phyloP scores from a whole-genome alignment of 2,888 invertebrate species.

The Eristalis pertinax region DNA sequence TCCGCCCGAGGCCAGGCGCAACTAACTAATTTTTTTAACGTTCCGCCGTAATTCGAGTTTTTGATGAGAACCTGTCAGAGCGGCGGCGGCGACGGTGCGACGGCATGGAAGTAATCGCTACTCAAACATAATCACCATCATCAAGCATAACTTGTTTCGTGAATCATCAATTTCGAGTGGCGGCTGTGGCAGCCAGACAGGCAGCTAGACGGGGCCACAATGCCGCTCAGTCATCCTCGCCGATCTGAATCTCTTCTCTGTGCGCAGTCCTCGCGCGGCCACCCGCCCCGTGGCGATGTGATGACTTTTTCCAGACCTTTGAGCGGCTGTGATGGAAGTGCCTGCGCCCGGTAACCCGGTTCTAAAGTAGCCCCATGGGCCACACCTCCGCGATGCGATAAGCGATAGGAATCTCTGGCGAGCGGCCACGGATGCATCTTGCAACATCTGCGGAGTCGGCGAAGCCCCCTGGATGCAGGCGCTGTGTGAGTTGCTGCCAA shows the following conservation, averaged over 20 bases:
- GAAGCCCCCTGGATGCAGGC: not conserved
- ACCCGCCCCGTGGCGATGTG: conserved; percentile 5
- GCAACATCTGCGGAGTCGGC: conserved; percentile 21
- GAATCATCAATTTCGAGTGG: conserved; percentile 54
- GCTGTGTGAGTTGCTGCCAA: not conserved
- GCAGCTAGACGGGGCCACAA: conserved; percentile 10
- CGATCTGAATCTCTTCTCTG: not conserved
- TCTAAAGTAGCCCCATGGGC: not conserved
- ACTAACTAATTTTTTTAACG: not conserved
- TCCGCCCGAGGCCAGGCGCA: conserved; percentile 3
- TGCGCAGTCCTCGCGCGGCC: not conserved
- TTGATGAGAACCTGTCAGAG: conserved; percentile 61
- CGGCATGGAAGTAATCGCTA: conserved; percentile 41
- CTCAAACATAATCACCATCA: conserved; percentile 55
- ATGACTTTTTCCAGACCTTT: conserved; percentile 41
- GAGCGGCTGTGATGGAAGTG: not conserved
- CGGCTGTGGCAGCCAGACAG: conserved; percentile 39
- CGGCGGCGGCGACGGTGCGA: conserved; percentile 5
- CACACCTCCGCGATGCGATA: not conserved
- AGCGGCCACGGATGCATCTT: conserved; percentile 1
- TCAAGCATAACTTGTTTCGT: conserved; percentile 62
- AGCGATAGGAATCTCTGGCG: not conserved
- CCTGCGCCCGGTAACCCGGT: not conserved
- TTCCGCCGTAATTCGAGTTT: conserved; percentile 39
- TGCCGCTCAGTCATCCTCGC: conserved; percentile 30